phyloP scores from a whole-genome alignment of 2,113 vertebrate species.

The Sardina pilchardus region DNA sequence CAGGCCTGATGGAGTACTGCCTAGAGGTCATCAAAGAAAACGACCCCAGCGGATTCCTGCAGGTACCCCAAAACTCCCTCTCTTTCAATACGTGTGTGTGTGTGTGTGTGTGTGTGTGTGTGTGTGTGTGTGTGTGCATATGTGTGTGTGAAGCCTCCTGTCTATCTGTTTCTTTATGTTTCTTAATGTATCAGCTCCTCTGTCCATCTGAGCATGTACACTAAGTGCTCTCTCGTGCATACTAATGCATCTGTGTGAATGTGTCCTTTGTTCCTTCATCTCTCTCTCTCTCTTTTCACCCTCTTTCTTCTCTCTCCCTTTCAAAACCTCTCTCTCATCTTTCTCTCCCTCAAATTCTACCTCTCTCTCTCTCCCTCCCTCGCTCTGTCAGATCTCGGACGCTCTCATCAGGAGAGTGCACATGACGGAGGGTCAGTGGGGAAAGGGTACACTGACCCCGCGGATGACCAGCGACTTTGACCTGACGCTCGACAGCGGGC shows the following conservation, averaged over 20 bases:
- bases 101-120: conserved; percentile 7
- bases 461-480: conserved; percentile 98
- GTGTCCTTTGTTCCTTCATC: background rate
- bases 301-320: background rate
- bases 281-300: background rate
- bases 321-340: background rate
- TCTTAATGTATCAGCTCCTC: background rate
- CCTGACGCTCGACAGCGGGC: conserved; percentile 92
- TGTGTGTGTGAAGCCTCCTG: conserved; percentile 10
- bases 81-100: background rate
- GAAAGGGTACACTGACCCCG: conserved; percentile 92
- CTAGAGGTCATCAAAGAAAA: conserved; percentile 99
- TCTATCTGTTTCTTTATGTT: background rate
- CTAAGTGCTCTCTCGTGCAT: background rate
- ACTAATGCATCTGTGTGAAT: conserved; percentile 2
- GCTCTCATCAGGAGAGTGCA: conserved; percentile 95
- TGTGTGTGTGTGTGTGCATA: conserved; percentile 24
- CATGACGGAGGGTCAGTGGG: conserved; percentile 95
- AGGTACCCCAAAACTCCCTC: conserved; percentile 69
- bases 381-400: conserved; percentile 85
- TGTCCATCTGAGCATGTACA: background rate
- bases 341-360: background rate
- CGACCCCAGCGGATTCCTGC: conserved; percentile 95
- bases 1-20: conserved; percentile 97
- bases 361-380: background rate